Evolutionary conservation across 2,797 vertebrate genomes (phyloP), one percentile per base, ranked within the genome.

Genomic region (Coreius guichenoti): DNA sequence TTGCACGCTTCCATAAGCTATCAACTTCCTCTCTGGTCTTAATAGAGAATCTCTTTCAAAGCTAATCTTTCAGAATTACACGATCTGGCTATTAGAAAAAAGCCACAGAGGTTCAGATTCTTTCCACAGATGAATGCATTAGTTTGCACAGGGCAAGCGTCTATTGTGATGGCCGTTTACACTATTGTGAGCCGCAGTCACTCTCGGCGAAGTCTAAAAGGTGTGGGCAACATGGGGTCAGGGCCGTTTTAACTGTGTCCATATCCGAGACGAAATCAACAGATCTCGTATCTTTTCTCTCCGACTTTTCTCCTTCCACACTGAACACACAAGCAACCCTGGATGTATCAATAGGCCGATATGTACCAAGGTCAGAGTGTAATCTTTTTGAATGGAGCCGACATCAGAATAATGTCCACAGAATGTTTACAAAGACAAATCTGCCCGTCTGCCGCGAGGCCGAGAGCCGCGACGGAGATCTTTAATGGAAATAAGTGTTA

Each of bases 331-430:
- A 86, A 83, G 81, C 67, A 87, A 84, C 56, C 83, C 92, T 88
- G 92, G 92, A 91, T 94, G 90, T 93, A 91, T 91, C 90, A 92
- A 92, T 90, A 91, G 91, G 80, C 90, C 87, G 93, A 90, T 94
- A 90, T 93, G 92, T 91, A 90, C 85, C 80, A 87, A 92, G 95
- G 95, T 96, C 95, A 96, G 93, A 95, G 95, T 93, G 93, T 94
- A 95, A 90, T 92, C 94, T 93, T 95, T 63, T 93, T 95, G 92
- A 95, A 95, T 95, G 93, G 92, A 90, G 51, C 89, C 86, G 90
- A 90, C 92, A 94, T 94, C 93, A 91, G 93, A 95, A 95, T 93
- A 94, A 93, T 92, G 94, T 90, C 93, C 90, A 91, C 90, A 95
- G 94, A 95, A 90, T 93, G 91, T 94, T 95, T 95, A 94, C 90